Conservation (phyloP, 2,888 invertebrate genomes). For the Acleris sparsana region DNA sequence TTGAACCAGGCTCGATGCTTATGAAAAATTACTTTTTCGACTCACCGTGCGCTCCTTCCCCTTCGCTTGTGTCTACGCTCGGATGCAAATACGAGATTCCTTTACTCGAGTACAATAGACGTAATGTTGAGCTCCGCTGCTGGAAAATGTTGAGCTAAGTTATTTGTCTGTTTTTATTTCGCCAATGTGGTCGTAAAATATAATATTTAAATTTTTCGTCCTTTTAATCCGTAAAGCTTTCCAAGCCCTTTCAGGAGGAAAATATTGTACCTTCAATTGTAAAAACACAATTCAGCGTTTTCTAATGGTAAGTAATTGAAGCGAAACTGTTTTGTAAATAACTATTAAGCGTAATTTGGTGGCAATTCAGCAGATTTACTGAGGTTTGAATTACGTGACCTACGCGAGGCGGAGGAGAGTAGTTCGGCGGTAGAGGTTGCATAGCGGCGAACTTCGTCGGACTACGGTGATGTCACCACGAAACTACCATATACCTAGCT, state of each 20-base stretch:
- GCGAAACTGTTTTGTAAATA: too few species aligned
- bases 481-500: too few species aligned
- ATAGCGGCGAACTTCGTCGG: background rate
- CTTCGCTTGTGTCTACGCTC: slow-evolving; percentile 59
- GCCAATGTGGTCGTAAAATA: slow-evolving; percentile 35
- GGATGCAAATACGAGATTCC: slow-evolving; percentile 75
- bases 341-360: too few species aligned
- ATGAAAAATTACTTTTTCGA: slow-evolving; percentile 72
- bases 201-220: slow-evolving; percentile 19
- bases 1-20: slow-evolving; percentile 65
- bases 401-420: too few species aligned
- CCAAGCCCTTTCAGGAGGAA: background rate
- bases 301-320: background rate
- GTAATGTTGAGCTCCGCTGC: slow-evolving; percentile 64
- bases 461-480: background rate
- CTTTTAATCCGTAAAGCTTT: slow-evolving; percentile 10
- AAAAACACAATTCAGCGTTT: background rate
- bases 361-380: too few species aligned
- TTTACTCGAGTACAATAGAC: slow-evolving; percentile 69
- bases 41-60: slow-evolving; percentile 59
- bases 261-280: background rate
- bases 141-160: slow-evolving; percentile 73
- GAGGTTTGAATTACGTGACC: too few species aligned
- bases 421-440: background rate
- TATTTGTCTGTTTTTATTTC: slow-evolving; percentile 60